These are phyloP conservation scores for Nemoura dubitans DNA, from an alignment of 2,888 invertebrate genomes.

Conservation along the genomic window DNA sequence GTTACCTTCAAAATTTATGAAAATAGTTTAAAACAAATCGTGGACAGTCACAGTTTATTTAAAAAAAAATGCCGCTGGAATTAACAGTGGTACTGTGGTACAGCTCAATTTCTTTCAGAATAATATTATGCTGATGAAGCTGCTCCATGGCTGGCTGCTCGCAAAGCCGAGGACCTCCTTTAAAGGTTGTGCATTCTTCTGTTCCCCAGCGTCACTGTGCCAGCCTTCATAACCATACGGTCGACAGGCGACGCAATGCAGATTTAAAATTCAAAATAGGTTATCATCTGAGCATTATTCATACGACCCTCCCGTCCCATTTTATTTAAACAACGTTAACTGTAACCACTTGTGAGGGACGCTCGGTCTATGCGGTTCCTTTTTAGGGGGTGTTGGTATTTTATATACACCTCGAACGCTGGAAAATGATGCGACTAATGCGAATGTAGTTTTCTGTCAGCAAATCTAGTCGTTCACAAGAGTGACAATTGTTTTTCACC, in stretches of 20 bases:
- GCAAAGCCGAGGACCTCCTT: too few species aligned
- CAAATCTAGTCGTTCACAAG: not conserved
- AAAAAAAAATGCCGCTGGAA: too few species aligned
- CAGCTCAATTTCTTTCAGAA: too few species aligned
- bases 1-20: not conserved
- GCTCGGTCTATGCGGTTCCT: not conserved
- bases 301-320: not conserved
- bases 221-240: not conserved
- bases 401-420: not conserved
- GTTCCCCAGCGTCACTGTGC: not conserved
- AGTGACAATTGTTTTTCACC: not conserved
- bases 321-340: conserved; percentile 22
- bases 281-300: conserved; percentile 38
- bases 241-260: not conserved
- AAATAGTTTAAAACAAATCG: not conserved
- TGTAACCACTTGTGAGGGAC: not conserved
- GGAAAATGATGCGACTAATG: conserved; percentile 7
- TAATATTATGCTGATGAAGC: too few species aligned
- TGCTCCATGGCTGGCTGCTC: too few species aligned
- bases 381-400: not conserved
- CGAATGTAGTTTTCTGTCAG: conserved; percentile 18
- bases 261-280: conserved; percentile 41
- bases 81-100: too few species aligned
- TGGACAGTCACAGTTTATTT: too few species aligned
- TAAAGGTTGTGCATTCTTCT: not conserved